Evolutionary conservation across 1,140 invertebrate genomes (phyloP), one percentile per base, ranked within the genome.

Genomic region (Calliphora vicina): DNA sequence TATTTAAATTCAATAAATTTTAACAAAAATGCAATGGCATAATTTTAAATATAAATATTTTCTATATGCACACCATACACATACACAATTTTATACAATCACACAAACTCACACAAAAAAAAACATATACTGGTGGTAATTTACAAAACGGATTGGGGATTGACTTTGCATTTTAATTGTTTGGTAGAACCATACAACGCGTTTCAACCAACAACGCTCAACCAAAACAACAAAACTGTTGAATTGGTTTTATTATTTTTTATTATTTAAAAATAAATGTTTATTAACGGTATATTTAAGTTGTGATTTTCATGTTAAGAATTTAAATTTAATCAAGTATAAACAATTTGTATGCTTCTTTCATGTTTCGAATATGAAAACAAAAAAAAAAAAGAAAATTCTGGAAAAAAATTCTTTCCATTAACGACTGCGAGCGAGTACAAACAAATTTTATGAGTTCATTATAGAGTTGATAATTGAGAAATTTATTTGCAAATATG

Each of bases 21-120:
- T 57, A 57, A 57, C 50, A 57, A 57, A 57, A 57, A 57, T 57
- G 50, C 50, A 57, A n/a, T 57, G 50, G 50, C 50, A 57, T 57
- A 57, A 57, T 57, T 57, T 57, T 57, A 57, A 57, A n/a, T 17
- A 57, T 6, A 57, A n/a, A 35, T 57, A 57, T 57, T 57, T 13
- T 57, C n/a, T 57, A 0, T 15, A 57, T n/a, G 6, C 15, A 57
- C 6, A 17, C 20, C 50, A n/a, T n/a, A 67, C 8, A 23, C 61
- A 67, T 23, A 67, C 57, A 67, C 8, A 6, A 25, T 23, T 67
- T 67, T 25, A 67, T 12, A 67, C 3, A 67, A 5, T 23, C n/a
- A 25, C 61, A 17, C 17, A n/a, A n/a, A 61, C 50, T 2, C 29
- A 29, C 8, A 35, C 5, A 35, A 35, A 35, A 5, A 35, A 35